Conservation (phyloP, 23 tunicate genomes). For the Diplosoma virens region DNA sequence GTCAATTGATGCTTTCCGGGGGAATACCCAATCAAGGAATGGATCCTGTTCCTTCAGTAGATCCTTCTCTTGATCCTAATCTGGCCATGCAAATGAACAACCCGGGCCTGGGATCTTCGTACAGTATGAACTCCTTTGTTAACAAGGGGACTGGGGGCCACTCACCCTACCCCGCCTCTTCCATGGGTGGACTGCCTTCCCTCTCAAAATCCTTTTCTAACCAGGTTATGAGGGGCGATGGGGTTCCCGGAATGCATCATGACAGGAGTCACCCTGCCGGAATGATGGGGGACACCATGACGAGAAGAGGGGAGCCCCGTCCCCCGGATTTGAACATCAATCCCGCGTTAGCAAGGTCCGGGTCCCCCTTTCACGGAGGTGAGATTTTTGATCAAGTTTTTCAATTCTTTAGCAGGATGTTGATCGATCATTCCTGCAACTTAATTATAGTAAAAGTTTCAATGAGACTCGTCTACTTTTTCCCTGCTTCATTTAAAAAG, state of each 20-base stretch:
- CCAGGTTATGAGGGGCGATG: conserved; percentile 25
- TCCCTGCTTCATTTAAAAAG: no score
- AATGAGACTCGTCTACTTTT: no score
- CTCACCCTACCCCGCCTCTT: conserved; percentile 32
- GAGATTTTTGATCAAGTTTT: no score
- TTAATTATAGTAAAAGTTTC: no score
- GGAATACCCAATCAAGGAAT: conserved; percentile 57
- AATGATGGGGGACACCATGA: conserved; percentile 68
- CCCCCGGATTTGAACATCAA: conserved; percentile 77
- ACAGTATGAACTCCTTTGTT: background rate
- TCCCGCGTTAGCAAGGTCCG: conserved; percentile 50
- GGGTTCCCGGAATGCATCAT: conserved; percentile 16
- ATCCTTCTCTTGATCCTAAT: conserved; percentile 17
- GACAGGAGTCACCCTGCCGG: conserved; percentile 21
- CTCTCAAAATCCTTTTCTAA: conserved; percentile 9
- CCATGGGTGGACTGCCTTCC: conserved; percentile 15
- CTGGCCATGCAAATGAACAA: conserved; percentile 45
- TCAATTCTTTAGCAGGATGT: no score
- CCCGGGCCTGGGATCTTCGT: conserved; percentile 24
- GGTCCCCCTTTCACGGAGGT: conserved; percentile 53
- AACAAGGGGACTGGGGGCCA: conserved; percentile 23
- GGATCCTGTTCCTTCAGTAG: conserved; percentile 30
- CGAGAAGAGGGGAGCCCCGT: conserved; percentile 76
- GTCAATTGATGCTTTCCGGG: conserved; percentile 14
- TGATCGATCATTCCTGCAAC: no score